phyloP scores from a whole-genome alignment of 1,140 invertebrate species.

The Atopsyche davidsoni region DNA sequence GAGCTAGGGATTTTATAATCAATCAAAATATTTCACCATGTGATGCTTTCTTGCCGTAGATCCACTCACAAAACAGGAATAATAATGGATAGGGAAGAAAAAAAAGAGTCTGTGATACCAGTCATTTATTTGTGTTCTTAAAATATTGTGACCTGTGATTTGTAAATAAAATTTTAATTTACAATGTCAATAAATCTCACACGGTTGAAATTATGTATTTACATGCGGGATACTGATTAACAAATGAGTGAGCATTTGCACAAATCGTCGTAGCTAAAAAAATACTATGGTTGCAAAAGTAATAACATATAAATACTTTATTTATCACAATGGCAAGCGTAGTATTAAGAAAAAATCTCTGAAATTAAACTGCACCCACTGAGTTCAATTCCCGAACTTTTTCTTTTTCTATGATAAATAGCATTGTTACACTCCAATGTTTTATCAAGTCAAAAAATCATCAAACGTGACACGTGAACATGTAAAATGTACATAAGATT shows the following conservation, averaged over 20 bases:
- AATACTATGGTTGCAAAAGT: too few relatives aligned
- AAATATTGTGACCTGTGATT: conserved; percentile 27
- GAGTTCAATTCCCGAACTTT: conserved; percentile 22
- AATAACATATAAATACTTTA: too few relatives aligned
- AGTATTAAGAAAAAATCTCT: conserved; percentile 21
- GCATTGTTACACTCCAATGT: too few relatives aligned
- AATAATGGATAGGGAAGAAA: not conserved
- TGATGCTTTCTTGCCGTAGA: not conserved
- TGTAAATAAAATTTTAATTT: conserved; percentile 28
- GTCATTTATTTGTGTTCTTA: conserved; percentile 30
- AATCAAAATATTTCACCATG: too few relatives aligned
- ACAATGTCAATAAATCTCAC: conserved; percentile 15
- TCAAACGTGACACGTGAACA: too few relatives aligned
- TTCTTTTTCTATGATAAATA: too few relatives aligned
- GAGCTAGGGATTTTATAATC: too few relatives aligned
- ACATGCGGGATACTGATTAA: conserved; percentile 14
- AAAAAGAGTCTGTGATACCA: conserved; percentile 24
- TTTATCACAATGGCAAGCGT: too few relatives aligned
- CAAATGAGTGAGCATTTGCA: too few relatives aligned
- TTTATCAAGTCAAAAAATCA: too few relatives aligned
- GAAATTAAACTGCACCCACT: conserved; percentile 28
- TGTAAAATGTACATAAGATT: too few relatives aligned
- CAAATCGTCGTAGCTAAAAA: too few relatives aligned
- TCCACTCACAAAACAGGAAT: conserved; percentile 10
- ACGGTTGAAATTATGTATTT: conserved; percentile 15